Evolutionary conservation across 1,140 invertebrate species (phyloP).

Genomic region (Heliconius eleuchia): DNA sequence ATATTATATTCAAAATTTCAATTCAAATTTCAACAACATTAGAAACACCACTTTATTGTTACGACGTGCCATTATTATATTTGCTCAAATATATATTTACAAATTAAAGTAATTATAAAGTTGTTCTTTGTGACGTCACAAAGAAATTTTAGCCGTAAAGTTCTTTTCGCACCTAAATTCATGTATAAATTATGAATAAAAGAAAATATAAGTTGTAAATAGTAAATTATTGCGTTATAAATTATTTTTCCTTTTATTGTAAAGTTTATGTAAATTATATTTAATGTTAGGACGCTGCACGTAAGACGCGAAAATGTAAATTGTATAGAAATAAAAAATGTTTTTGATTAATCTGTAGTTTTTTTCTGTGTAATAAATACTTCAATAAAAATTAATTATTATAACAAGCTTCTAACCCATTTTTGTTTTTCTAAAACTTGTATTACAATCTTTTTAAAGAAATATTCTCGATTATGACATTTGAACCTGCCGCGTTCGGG

Average conservation of each 20-base stretch:
- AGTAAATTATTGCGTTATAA: slow-evolving; percentile 46
- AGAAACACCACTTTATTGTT: slow-evolving; percentile 16
- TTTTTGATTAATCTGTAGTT: slow-evolving; percentile 57
- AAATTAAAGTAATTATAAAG: slow-evolving; percentile 22
- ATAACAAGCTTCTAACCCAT: not conserved
- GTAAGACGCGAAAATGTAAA: slow-evolving; percentile 66
- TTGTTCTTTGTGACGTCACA: slow-evolving; percentile 15
- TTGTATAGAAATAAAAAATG: slow-evolving; percentile 78
- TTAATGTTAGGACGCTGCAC: slow-evolving; percentile 61
- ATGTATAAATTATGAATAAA: slow-evolving; percentile 37
- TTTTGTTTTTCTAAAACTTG: not conserved
- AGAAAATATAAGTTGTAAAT: slow-evolving; percentile 50
- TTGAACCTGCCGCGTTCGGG: not conserved
- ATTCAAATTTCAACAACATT: slow-evolving; percentile 7
- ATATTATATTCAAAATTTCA: not conserved
- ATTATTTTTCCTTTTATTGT: slow-evolving; percentile 56
- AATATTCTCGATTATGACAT: not conserved
- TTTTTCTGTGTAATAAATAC: slow-evolving; percentile 17
- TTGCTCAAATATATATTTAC: slow-evolving; percentile 39
- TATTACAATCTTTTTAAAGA: not conserved
- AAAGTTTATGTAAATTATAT: slow-evolving; percentile 60
- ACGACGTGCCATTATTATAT: slow-evolving; percentile 39
- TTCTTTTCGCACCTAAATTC: slow-evolving; percentile 33
- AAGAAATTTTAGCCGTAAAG: slow-evolving; percentile 14
- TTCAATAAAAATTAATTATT: not conserved